These are phyloP conservation scores for Buphagus erythrorhynchus DNA, from an alignment of 2,797 vertebrate species.

Conservation along the genomic window DNA sequence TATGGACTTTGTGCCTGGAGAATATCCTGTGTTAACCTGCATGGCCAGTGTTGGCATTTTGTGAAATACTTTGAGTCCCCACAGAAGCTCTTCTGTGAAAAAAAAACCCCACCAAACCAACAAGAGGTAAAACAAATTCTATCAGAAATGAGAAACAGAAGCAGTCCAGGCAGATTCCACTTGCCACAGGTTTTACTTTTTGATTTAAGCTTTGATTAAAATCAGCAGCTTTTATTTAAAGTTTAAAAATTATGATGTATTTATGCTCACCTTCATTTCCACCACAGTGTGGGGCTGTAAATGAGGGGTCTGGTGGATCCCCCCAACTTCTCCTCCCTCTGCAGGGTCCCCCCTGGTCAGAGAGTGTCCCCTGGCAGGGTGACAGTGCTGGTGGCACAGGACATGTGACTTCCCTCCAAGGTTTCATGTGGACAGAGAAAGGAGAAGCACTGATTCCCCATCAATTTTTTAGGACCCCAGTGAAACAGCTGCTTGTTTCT, in stretches of 20 bases:
- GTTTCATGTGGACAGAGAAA: background rate
- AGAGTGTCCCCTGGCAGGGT: background rate
- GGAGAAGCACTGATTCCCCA: background rate
- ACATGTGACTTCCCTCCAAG: background rate
- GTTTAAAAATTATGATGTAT: background rate
- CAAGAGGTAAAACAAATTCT: background rate
- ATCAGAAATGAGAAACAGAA: background rate
- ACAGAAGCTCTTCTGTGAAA: background rate
- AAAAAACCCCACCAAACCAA: background rate
- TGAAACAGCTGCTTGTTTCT: conserved; percentile 63
- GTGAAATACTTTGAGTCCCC: background rate
- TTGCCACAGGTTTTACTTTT: background rate
- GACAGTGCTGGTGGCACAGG: background rate
- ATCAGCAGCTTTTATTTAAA: background rate
- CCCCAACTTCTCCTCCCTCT: background rate
- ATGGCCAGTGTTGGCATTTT: background rate
- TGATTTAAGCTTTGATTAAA: conserved; percentile 24
- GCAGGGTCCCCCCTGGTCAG: background rate
- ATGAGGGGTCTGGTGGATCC: background rate
- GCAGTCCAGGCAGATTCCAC: background rate
- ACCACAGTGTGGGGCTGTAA: background rate
- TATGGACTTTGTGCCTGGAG: background rate
- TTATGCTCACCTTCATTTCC: background rate
- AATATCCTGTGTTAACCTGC: background rate
- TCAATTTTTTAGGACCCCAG: conserved; percentile 28